Percentiles rank a stretch among this genome's conserved stretches.
Conservation (phyloP, 1,140 invertebrate species). For the Drosophila leontia region DNA sequence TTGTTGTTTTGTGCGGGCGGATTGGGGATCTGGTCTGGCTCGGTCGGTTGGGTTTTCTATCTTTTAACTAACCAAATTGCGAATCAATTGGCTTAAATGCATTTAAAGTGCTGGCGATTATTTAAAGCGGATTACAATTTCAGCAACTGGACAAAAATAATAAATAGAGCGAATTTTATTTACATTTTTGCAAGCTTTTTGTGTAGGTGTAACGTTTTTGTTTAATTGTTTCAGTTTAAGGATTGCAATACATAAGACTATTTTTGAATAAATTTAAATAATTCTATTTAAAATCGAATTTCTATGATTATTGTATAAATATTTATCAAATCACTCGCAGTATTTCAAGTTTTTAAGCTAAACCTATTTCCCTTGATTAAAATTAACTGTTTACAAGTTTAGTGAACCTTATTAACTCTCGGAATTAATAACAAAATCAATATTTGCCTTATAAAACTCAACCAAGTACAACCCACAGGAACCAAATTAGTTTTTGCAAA, state of each 20-base stretch:
- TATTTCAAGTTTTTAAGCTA: background rate
- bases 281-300: background rate
- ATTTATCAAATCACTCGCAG: background rate
- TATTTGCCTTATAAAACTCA: background rate
- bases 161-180: background rate
- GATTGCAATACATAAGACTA: background rate
- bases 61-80: slow-evolving; percentile 47
- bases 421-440: slow-evolving; percentile 5
- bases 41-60: slow-evolving; percentile 37
- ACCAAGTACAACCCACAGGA: background rate
- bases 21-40: background rate
- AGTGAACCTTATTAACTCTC: slow-evolving; percentile 10
- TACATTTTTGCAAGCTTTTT: background rate
- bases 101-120: slow-evolving; percentile 42
- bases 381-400: background rate
- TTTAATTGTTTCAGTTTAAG: background rate
- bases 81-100: slow-evolving; percentile 51
- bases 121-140: slow-evolving; percentile 30
- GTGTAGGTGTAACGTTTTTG: background rate
- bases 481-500: slow-evolving; percentile 21
- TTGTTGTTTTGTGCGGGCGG: slow-evolving; percentile 27
- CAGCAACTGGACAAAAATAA: slow-evolving; percentile 2
- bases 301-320: background rate
- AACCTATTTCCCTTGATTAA: background rate
- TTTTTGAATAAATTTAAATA: background rate